Conservation (phyloP, 2,888 invertebrate genomes). For the Papilio gigon region DNA sequence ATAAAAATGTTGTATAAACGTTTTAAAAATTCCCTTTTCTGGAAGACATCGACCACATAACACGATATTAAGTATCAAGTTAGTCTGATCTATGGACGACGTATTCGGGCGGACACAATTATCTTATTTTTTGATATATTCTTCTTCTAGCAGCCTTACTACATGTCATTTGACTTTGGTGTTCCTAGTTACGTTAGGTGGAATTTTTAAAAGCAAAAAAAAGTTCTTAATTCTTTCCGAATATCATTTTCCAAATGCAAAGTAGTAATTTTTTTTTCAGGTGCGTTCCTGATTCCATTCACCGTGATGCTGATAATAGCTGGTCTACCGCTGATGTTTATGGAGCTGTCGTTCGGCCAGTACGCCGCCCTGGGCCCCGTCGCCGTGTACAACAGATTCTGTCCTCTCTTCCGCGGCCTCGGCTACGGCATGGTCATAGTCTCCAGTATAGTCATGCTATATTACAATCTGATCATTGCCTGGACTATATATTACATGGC, state of each 20-base stretch:
- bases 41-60: background rate
- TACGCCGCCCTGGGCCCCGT: slow-evolving; percentile 90
- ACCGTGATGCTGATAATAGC: slow-evolving; percentile 90
- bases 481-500: slow-evolving; percentile 90
- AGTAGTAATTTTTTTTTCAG: slow-evolving; percentile 63
- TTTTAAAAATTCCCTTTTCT: slow-evolving; percentile 11
- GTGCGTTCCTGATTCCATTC: slow-evolving; percentile 93
- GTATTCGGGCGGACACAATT: background rate
- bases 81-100: slow-evolving; percentile 14
- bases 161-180: background rate
- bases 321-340: slow-evolving; percentile 91
- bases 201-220: background rate
- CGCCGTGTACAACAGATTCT: slow-evolving; percentile 90
- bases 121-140: slow-evolving; percentile 20
- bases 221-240: no score
- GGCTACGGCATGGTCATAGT: slow-evolving; percentile 90
- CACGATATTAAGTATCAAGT: slow-evolving; percentile 23
- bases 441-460: slow-evolving; percentile 88
- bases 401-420: slow-evolving; percentile 88
- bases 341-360: slow-evolving; percentile 93
- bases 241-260: no score
- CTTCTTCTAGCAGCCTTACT: background rate
- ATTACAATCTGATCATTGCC: slow-evolving; percentile 89
- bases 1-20: slow-evolving; percentile 25
- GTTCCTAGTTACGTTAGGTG: background rate